Evolutionary conservation across 1,140 invertebrate species (phyloP), one percentile per base, ranked within the genome.

Genomic region (Drosophila persimilis): DNA sequence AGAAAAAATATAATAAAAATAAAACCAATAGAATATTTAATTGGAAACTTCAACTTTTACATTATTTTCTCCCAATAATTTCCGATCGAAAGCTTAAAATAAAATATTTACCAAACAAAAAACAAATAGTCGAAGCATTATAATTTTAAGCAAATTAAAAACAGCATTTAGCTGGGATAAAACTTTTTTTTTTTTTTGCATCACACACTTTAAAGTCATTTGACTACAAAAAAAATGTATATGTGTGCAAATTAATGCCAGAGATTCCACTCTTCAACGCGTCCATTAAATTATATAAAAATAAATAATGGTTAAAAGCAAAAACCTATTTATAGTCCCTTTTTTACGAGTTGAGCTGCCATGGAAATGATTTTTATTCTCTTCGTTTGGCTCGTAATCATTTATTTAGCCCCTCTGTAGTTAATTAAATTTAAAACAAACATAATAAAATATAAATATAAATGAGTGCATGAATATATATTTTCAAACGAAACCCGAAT

Each of bases 381-480:
- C 45, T 11, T 48, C 43, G 58, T 22, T 64, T 60, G 51, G 46
- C 56, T 57, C 70, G 59, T 53, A 47, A 61, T 75, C 53, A 80
- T 76, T 65, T 67, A 51, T 62, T 66, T 66, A 48, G 51, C 35
- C 54, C 56, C 58, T 60, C 60, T 75, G 73, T 44, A 70, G 58
- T 66, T 75, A 66, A 79, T 75, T 71, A 60, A 73, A 84, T 81
- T 74, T 70, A 54, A 61, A 62, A 60, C 11, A 61, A 62, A 60
- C n/a, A 72, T 13, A 64, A 50, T 73, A 47, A 63, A 63, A 62
- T 58, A 75, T 69, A 69, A 67, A 45, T 20, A 51, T 48, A 24
- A 5, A 61, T 50, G 52, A 44, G 26, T 20, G 45, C 8, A 46
- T 53, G 50, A 59, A 1, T 39, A 55, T 31, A 44, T 31, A 39